Evolutionary conservation across 2,888 invertebrate genomes (phyloP).

Genomic region (Antitype chi): DNA sequence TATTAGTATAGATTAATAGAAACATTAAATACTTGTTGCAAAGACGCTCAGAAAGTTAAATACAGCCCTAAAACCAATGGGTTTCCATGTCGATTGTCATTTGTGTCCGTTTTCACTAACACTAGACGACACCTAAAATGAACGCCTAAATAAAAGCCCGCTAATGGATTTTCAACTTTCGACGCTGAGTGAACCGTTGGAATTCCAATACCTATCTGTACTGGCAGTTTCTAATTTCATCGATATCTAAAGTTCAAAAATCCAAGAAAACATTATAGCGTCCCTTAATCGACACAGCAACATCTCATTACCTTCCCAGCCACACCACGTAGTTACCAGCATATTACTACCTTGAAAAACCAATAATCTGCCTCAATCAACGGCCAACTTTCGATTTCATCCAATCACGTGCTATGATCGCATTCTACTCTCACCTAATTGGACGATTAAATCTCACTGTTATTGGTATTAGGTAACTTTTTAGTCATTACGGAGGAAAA

Average conservation of each 20-base stretch:
- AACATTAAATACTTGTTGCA: background rate
- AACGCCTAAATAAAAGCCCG: background rate
- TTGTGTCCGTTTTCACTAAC: background rate
- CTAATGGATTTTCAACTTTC: background rate
- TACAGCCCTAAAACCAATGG: background rate
- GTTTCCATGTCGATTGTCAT: background rate
- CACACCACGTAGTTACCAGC: slow-evolving; percentile 55
- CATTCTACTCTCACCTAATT: slow-evolving; percentile 66
- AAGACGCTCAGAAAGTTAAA: background rate
- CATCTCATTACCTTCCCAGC: slow-evolving; percentile 69
- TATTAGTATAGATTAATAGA: background rate
- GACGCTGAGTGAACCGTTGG: background rate
- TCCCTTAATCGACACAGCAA: slow-evolving; percentile 60
- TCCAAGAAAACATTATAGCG: slow-evolving; percentile 43
- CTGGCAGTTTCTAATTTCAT: slow-evolving; percentile 20
- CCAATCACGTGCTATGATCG: slow-evolving; percentile 73
- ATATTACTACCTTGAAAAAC: slow-evolving; percentile 69
- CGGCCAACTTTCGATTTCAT: slow-evolving; percentile 79
- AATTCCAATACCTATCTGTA: background rate
- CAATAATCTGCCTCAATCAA: slow-evolving; percentile 70
- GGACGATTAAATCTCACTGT: slow-evolving; percentile 51
- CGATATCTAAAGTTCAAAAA: slow-evolving; percentile 24
- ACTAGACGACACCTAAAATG: background rate
- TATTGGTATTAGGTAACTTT: slow-evolving; percentile 43
- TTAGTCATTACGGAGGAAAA: slow-evolving; percentile 16